Evolutionary conservation across 2,888 invertebrate species (phyloP).

Genomic region (Hyppa rectilinea): DNA sequence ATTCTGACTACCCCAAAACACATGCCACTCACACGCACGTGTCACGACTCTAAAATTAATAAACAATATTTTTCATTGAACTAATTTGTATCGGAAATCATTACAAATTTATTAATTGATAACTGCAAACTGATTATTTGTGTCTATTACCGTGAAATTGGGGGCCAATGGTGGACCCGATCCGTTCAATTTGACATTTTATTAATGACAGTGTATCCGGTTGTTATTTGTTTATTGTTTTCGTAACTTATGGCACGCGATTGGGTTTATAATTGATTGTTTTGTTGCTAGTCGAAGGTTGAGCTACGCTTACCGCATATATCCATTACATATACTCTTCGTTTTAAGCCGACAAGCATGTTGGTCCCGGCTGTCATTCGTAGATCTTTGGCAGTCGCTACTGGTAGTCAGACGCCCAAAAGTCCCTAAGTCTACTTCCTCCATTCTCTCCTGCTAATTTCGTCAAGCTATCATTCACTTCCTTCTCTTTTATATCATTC

Average conservation of each 20-base stretch:
- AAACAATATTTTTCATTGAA: slow-evolving; percentile 51
- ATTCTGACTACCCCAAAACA: slow-evolving; percentile 30
- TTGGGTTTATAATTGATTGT: slow-evolving; percentile 9
- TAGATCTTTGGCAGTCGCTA: too few species aligned
- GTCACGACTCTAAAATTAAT: slow-evolving; percentile 63
- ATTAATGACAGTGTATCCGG: slow-evolving; percentile 62
- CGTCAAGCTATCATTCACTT: too few species aligned
- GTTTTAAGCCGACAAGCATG: too few species aligned
- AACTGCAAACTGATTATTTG: slow-evolving; percentile 57
- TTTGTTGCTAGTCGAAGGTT: background rate
- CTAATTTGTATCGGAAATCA: slow-evolving; percentile 68
- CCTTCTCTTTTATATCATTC: too few species aligned
- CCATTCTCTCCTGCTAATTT: too few species aligned
- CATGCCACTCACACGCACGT: slow-evolving; percentile 59
- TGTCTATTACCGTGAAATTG: slow-evolving; percentile 62
- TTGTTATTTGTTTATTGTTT: slow-evolving; percentile 32
- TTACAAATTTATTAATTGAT: slow-evolving; percentile 65
- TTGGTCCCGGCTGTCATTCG: too few species aligned
- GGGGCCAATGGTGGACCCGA: slow-evolving; percentile 39
- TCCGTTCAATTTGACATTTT: slow-evolving; percentile 54
- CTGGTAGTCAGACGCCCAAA: too few species aligned
- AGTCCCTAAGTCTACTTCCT: too few species aligned
- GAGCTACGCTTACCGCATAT: too few species aligned
- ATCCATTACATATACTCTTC: too few species aligned
- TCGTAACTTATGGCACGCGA: slow-evolving; percentile 50